Evolutionary conservation across 2,797 vertebrate genomes (phyloP).

Genomic region (Centroberyx gerrardi): DNA sequence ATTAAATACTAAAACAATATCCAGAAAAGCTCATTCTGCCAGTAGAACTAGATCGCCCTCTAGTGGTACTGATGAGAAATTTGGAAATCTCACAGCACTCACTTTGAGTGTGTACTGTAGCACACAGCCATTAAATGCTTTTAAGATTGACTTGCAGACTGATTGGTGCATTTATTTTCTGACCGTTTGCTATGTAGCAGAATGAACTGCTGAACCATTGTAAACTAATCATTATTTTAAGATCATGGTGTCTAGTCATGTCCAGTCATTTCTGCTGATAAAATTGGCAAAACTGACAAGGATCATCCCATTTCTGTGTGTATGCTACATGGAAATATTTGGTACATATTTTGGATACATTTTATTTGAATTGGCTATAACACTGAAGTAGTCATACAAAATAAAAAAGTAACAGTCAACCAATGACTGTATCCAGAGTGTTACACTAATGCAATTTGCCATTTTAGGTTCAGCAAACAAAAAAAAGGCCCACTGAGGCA

Average conservation of each 20-base stretch:
- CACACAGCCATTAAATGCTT: too few species aligned
- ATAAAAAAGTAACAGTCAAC: neutral
- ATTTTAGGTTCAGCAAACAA: neutral
- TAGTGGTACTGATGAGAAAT: conserved; percentile 27
- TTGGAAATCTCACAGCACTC: neutral
- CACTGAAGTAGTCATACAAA: neutral
- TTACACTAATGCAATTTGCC: too few species aligned
- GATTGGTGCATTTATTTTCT: neutral
- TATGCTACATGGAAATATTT: neutral
- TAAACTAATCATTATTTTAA: neutral
- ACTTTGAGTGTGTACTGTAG: neutral
- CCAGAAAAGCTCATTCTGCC: neutral
- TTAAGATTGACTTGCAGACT: too few species aligned
- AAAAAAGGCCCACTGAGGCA: neutral
- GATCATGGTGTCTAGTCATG: neutral
- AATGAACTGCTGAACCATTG: neutral
- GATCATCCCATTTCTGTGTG: too few species aligned
- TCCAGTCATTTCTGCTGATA: neutral
- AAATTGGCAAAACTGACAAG: too few species aligned
- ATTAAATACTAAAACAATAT: neutral
- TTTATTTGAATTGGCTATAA: conserved; percentile 9
- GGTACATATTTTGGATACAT: neutral
- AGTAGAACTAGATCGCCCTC: conserved; percentile 52
- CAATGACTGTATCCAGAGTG: neutral
- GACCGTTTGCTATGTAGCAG: too few species aligned